A percentile compares a stretch with the other conserved stretches of the same genome.
phyloP scores from a whole-genome alignment of 1,140 invertebrate species.

The Tetragonula clypearis region DNA sequence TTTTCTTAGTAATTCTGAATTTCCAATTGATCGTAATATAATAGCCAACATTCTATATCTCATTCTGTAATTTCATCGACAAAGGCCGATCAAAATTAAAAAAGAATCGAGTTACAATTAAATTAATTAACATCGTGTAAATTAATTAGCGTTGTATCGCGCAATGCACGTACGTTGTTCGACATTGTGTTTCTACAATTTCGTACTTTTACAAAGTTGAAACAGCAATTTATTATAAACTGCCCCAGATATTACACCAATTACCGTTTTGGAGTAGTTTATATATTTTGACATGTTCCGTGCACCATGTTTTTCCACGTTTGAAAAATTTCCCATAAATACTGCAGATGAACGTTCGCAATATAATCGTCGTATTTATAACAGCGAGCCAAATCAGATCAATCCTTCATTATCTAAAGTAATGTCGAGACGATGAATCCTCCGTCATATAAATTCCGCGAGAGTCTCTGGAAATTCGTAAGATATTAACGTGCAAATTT shows the following conservation, averaged over 20 bases:
- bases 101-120: not conserved
- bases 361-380: not conserved
- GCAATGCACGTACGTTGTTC: not conserved
- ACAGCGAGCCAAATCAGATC: no score
- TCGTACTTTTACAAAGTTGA: not conserved
- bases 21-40: not conserved
- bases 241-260: not conserved
- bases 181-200: no score
- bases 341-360: not conserved
- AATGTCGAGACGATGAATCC: not conserved
- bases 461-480: not conserved
- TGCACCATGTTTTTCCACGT: not conserved
- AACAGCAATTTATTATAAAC: not conserved
- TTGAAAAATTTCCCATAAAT: not conserved
- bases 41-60: not conserved
- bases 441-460: not conserved
- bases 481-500: not conserved
- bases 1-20: not conserved
- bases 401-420: not conserved
- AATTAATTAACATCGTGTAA: not conserved
- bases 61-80: not conserved
- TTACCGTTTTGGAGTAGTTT: not conserved
- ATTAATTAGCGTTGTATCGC: not conserved
- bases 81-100: not conserved
- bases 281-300: not conserved